phyloP scores from a whole-genome alignment of 2,888 invertebrate species.

The Nephrotoma appendiculata region DNA sequence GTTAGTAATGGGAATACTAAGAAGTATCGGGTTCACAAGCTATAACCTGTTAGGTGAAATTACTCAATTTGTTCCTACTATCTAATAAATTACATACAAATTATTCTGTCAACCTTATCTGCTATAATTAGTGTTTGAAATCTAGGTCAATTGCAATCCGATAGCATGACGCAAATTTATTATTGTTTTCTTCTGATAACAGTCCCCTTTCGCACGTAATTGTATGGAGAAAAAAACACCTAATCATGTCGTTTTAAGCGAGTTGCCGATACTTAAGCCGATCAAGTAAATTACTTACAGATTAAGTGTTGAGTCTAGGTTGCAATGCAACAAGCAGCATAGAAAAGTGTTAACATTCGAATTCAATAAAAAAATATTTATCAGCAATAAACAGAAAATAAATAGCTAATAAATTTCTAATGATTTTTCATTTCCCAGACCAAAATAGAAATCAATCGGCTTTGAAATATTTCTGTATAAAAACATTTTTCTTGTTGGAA shows the following conservation, averaged over 20 bases:
- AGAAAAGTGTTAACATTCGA: background rate
- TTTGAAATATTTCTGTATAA: background rate
- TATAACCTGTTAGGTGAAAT: no score
- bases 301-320: no score
- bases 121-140: background rate
- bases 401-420: background rate
- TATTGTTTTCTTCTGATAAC: background rate
- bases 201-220: background rate
- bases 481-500: background rate
- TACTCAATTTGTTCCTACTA: background rate
- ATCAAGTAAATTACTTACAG: no score
- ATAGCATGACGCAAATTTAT: background rate
- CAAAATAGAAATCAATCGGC: background rate
- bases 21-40: no score
- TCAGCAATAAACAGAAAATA: background rate
- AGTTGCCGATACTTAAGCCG: no score
- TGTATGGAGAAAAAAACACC: background rate
- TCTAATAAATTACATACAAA: background rate
- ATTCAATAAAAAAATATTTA: background rate
- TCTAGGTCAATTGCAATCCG: background rate
- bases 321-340: no score
- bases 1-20: no score
- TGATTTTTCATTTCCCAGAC: background rate
- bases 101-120: background rate
- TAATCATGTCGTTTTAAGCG: no score